Evolutionary conservation across 2,888 invertebrate species (phyloP).

Genomic region (Silvanus unidentatus): DNA sequence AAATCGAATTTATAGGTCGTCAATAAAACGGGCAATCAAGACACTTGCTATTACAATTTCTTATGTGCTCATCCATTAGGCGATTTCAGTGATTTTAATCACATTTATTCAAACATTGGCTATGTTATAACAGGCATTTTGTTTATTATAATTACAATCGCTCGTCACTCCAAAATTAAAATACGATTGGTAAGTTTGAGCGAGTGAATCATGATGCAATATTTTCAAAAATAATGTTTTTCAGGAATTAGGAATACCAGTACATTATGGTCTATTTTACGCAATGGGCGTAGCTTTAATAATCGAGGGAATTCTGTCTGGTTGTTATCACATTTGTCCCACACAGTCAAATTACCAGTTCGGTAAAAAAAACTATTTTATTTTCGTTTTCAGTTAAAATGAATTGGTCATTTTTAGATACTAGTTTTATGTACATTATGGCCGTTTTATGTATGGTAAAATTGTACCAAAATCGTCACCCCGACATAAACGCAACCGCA

Average conservation of each 20-base stretch:
- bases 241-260: conserved; percentile 64
- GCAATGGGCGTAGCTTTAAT: conserved; percentile 79
- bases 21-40: conserved; percentile 74
- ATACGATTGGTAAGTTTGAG: conserved; percentile 27
- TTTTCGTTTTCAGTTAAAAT: conserved; percentile 38
- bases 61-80: conserved; percentile 74
- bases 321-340: conserved; percentile 85
- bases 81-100: conserved; percentile 75
- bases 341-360: conserved; percentile 88
- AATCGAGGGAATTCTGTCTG: conserved; percentile 82
- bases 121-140: conserved; percentile 74
- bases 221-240: too few species aligned
- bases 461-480: conserved; percentile 81
- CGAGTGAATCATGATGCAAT: too few species aligned
- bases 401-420: conserved; percentile 68
- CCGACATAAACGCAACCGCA: conserved; percentile 78
- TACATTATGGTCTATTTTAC: conserved; percentile 77
- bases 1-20: conserved; percentile 54
- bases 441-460: conserved; percentile 79
- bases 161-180: conserved; percentile 44
- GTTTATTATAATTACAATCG: conserved; percentile 65
- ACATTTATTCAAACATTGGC: conserved; percentile 78
- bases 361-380: conserved; percentile 50
- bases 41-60: conserved; percentile 87
- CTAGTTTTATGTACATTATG: conserved; percentile 90